These are phyloP conservation scores for Xiphorhynchus erythropygius DNA, from an alignment of 2,797 vertebrate species.

Conservation along the genomic window DNA sequence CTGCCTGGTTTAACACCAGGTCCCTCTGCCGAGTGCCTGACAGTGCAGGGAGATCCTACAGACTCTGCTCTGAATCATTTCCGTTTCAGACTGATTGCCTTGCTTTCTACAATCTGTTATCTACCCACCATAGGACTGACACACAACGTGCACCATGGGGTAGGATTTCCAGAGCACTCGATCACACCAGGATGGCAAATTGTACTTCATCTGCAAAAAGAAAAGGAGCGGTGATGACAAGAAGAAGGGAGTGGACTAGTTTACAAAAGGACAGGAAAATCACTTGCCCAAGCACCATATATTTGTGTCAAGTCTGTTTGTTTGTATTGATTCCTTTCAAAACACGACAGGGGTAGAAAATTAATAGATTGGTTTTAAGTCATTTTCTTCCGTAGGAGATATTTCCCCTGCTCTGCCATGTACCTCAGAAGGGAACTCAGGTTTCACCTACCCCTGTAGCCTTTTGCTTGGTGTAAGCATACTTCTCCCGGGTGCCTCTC, in stretches of 20 bases:
- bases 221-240: slow-evolving; percentile 47
- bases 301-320: background rate
- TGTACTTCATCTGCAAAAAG: slow-evolving; percentile 91
- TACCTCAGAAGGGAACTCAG: background rate
- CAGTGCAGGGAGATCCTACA: slow-evolving; percentile 55
- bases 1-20: slow-evolving; percentile 10
- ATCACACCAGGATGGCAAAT: slow-evolving; percentile 98
- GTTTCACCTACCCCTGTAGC: slow-evolving; percentile 88
- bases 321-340: background rate
- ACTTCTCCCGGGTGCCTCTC: slow-evolving; percentile 90
- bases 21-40: slow-evolving; percentile 42
- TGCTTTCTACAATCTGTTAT: slow-evolving; percentile 64
- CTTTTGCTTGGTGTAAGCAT: slow-evolving; percentile 96
- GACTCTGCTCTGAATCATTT: slow-evolving; percentile 67
- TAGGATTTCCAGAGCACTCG: slow-evolving; percentile 96
- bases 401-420: background rate
- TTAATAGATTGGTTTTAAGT: background rate
- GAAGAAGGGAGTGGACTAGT: background rate
- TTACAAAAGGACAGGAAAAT: background rate
- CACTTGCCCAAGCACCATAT: background rate
- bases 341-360: background rate
- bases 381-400: background rate
- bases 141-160: slow-evolving; percentile 91
- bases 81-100: slow-evolving; percentile 60
- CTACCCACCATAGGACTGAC: slow-evolving; percentile 94